Evolutionary conservation across 2,113 vertebrate species (phyloP).

Genomic region (Plecturocebus donacophilus): DNA sequence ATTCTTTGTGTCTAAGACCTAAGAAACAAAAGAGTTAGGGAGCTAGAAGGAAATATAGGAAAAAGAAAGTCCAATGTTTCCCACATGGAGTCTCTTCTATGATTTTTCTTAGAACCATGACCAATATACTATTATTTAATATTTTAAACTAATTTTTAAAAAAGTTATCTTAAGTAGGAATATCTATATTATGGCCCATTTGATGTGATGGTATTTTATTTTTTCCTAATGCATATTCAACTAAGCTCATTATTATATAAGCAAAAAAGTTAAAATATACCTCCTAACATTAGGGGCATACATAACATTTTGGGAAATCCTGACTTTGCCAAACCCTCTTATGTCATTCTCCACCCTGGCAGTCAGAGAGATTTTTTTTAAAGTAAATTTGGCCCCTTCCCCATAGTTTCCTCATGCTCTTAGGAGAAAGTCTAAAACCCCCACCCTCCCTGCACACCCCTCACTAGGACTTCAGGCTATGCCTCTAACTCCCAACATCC

Average conservation of each 20-base stretch:
- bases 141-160: background rate
- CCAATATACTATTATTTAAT: background rate
- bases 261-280: accelerated
- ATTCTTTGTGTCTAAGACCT: background rate
- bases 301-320: accelerated
- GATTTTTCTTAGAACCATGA: background rate
- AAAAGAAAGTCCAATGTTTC: background rate
- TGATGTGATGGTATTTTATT: background rate
- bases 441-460: accelerated
- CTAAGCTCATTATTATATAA: accelerated
- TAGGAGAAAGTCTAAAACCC: background rate
- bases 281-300: accelerated
- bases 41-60: background rate
- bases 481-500: background rate
- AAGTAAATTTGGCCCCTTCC: background rate
- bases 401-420: background rate
- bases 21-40: too few species aligned
- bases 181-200: background rate
- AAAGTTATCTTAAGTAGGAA: background rate
- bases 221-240: background rate
- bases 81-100: background rate
- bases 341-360: background rate
- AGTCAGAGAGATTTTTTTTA: accelerated
- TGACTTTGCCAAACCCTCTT: background rate
- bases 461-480: background rate